Evolutionary conservation across 2,113 vertebrate genomes (phyloP).

Genomic region (Saimiri boliviensis): DNA sequence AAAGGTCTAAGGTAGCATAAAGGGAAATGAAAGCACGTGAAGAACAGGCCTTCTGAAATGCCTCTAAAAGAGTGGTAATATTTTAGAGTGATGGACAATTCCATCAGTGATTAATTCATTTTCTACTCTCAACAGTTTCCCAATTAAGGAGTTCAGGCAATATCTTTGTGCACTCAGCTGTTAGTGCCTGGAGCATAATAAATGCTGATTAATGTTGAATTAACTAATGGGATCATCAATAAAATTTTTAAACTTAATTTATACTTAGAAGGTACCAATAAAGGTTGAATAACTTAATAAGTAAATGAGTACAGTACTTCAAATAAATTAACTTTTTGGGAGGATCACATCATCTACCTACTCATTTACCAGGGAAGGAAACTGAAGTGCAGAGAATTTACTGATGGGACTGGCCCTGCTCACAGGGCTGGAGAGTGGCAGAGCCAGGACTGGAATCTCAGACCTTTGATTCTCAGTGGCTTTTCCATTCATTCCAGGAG

Average conservation of each 20-base stretch:
- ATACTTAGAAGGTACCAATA: neutral
- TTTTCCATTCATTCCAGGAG: neutral
- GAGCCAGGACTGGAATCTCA: neutral
- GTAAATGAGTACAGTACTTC: neutral
- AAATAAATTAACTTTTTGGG: neutral
- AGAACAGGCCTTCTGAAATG: neutral
- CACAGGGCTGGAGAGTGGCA: neutral
- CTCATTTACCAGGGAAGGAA: neutral
- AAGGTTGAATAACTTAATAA: neutral
- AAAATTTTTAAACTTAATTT: constrained; percentile 28
- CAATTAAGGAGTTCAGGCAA: neutral
- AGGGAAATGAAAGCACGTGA: neutral
- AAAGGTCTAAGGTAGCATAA: neutral
- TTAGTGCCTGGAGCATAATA: neutral
- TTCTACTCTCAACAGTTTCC: neutral
- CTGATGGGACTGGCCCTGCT: too few relatives aligned
- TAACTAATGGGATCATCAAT: neutral
- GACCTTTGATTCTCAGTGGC: neutral
- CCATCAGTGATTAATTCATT: neutral
- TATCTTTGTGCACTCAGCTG: neutral
- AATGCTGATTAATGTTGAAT: neutral
- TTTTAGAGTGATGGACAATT: neutral
- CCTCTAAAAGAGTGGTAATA: neutral
- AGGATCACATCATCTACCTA: neutral
- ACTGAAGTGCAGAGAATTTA: neutral